phyloP scores from a whole-genome alignment of 2,888 invertebrate genomes.

The Drosophila mayaguana region DNA sequence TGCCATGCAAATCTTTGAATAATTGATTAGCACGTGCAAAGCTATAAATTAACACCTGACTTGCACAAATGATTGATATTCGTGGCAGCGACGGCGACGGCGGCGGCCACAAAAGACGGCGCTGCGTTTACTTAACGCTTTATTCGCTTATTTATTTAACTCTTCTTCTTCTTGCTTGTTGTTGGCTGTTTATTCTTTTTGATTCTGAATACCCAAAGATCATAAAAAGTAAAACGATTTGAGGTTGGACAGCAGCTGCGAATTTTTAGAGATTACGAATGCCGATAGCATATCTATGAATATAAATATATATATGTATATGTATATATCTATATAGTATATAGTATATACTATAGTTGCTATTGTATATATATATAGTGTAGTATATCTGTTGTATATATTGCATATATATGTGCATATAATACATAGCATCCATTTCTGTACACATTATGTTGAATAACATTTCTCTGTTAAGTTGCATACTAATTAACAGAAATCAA shows the following conservation, averaged over 20 bases:
- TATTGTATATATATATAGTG: background rate
- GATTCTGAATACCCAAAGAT: constrained; percentile 18
- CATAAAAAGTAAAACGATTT: background rate
- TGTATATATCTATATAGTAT: background rate
- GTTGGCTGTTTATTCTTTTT: constrained; percentile 1
- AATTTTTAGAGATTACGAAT: background rate
- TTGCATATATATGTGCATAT: background rate
- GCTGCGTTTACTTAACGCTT: constrained; percentile 14
- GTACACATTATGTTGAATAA: no score
- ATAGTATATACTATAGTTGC: background rate
- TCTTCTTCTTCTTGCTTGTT: background rate
- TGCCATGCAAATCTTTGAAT: constrained; percentile 81
- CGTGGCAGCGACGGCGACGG: constrained; percentile 9
- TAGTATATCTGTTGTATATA: background rate
- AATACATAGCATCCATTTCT: no score
- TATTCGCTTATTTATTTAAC: constrained; percentile 20
- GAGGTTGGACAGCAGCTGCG: background rate
- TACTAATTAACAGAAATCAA: background rate
- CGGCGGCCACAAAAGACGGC: constrained; percentile 32
- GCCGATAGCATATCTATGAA: background rate
- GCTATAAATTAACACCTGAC: constrained; percentile 83
- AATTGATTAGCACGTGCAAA: constrained; percentile 82
- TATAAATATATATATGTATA: background rate
- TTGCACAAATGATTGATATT: constrained; percentile 77
- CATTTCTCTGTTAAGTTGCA: background rate